A percentile compares a stretch with the other conserved stretches of the same genome.
phyloP scores from a whole-genome alignment of 2,797 vertebrate genomes.

The Paramormyrops hopkinsi region DNA sequence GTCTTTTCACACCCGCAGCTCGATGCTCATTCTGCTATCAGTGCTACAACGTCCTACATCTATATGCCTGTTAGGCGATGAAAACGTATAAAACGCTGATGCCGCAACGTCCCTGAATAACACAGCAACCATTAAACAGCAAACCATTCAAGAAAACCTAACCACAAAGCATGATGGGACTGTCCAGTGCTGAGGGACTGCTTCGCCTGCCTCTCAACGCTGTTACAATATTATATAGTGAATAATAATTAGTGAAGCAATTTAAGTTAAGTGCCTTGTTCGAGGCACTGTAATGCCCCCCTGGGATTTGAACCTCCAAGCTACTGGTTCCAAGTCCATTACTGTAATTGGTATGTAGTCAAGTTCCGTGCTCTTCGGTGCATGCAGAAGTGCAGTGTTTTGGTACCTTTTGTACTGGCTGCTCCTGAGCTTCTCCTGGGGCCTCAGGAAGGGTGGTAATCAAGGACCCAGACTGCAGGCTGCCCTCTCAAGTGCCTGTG shows the following conservation, averaged over 20 bases:
- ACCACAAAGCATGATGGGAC: neutral
- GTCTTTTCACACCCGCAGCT: neutral
- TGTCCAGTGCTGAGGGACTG: neutral
- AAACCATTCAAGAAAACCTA: neutral
- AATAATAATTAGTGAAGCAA: constrained; percentile 6
- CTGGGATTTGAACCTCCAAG: neutral
- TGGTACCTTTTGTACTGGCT: neutral
- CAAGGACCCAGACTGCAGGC: neutral
- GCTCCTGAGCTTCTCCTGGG: neutral
- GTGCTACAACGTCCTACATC: neutral
- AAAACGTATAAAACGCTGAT: too few species aligned
- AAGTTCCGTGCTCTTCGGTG: neutral
- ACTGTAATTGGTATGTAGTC: constrained; percentile 1
- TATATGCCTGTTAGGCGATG: neutral
- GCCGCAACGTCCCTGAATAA: neutral
- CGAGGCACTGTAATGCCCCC: neutral
- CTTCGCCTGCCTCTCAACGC: neutral
- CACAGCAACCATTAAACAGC: neutral
- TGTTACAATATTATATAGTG: neutral
- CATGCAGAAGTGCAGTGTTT: neutral
- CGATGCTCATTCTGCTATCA: neutral
- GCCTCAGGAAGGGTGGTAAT: neutral
- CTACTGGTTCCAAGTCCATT: neutral
- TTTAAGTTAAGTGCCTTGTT: neutral
- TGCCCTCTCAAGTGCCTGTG: neutral